phyloP scores from a whole-genome alignment of 2,113 vertebrate genomes.

The Rhipidura dahli region DNA sequence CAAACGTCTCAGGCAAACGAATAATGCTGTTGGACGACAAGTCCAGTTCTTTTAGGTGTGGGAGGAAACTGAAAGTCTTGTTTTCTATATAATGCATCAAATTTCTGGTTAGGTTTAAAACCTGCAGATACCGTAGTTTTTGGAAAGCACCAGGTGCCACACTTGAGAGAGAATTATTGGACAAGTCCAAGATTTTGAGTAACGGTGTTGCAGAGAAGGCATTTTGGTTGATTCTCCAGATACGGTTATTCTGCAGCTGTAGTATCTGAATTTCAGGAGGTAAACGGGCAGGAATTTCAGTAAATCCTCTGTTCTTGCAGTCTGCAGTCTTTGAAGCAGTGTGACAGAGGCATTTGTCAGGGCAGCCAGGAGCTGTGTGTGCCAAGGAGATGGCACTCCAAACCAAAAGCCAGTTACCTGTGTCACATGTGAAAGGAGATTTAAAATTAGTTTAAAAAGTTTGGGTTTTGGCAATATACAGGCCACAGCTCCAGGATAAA shows the following conservation, averaged over 20 bases:
- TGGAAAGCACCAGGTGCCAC: conserved; percentile 83
- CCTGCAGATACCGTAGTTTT: conserved; percentile 80
- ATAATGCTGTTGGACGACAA: conserved; percentile 88
- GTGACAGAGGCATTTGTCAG: conserved; percentile 85
- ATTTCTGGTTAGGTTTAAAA: conserved; percentile 88
- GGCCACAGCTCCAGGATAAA: not conserved
- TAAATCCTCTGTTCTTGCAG: conserved; percentile 85
- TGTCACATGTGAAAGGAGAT: conserved; percentile 21
- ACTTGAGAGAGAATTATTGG: conserved; percentile 89
- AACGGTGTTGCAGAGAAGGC: conserved; percentile 81
- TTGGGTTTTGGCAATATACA: not conserved
- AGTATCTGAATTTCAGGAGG: conserved; percentile 85
- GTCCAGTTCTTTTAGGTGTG: conserved; percentile 85
- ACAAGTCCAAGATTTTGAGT: conserved; percentile 85
- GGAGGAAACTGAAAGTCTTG: conserved; percentile 81
- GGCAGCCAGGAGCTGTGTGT: conserved; percentile 72
- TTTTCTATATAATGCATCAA: conserved; percentile 86
- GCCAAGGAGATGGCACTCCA: conserved; percentile 60
- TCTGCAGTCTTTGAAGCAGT: conserved; percentile 82
- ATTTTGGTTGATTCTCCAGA: conserved; percentile 81
- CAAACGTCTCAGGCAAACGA: conserved; percentile 81
- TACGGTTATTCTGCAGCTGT: conserved; percentile 88
- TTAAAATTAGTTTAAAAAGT: not conserved
- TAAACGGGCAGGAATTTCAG: conserved; percentile 81
- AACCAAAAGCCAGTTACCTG: conserved; percentile 75